Evolutionary conservation across 2,113 vertebrate species (phyloP).

Genomic region (Tachysurus fulvidraco): DNA sequence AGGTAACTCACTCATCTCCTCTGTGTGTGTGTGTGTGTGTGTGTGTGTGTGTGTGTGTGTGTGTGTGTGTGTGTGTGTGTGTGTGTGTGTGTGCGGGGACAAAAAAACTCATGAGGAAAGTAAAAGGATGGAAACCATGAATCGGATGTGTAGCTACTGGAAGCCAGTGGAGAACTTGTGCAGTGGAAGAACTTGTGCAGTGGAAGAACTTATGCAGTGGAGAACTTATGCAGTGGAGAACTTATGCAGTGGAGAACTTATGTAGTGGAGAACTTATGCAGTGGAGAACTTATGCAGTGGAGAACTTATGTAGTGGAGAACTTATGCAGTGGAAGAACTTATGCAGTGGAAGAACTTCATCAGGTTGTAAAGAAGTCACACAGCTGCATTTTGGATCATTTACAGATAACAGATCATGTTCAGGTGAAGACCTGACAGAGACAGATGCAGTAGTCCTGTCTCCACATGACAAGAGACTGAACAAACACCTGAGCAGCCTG

Average conservation of each 20-base stretch:
- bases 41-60: conserved; percentile 16
- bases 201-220: background rate
- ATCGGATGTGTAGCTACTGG: background rate
- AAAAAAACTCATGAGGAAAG: background rate
- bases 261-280: background rate
- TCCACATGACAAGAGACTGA: too few species aligned
- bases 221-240: background rate
- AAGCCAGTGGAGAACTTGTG: background rate
- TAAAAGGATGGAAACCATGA: background rate
- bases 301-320: background rate
- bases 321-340: background rate
- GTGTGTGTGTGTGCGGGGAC: background rate
- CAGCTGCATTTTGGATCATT: too few species aligned
- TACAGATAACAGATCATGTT: too few species aligned
- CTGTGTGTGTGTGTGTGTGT: background rate
- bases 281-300: background rate
- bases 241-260: background rate
- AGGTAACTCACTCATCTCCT: conserved; percentile 71
- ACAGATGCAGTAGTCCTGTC: too few species aligned
- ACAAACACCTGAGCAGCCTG: too few species aligned
- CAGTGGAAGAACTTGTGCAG: background rate
- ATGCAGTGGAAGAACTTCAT: too few species aligned
- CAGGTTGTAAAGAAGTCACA: background rate
- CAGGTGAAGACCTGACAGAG: too few species aligned
- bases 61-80: background rate